phyloP scores from a whole-genome alignment of 1,140 invertebrate genomes.

The Augochlora pura region DNA sequence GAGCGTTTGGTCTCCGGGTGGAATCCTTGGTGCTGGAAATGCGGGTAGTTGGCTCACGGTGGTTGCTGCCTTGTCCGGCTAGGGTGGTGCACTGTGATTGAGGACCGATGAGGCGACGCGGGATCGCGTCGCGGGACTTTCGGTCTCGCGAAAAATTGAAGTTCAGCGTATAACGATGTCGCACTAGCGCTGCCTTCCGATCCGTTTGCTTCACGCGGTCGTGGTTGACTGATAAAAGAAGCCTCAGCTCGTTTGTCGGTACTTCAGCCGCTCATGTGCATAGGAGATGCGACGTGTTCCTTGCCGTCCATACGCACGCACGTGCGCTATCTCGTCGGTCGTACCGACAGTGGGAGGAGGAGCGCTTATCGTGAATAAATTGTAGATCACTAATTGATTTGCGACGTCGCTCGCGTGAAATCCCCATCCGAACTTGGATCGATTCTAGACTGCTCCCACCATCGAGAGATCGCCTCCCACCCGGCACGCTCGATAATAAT shows the following conservation, averaged over 20 bases:
- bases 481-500: neutral
- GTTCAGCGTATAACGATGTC: neutral
- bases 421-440: neutral
- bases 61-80: neutral
- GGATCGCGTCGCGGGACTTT: neutral
- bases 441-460: neutral
- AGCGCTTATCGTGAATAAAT: conserved; percentile 41
- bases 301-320: conserved; percentile 36
- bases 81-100: neutral
- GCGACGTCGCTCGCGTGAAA: neutral
- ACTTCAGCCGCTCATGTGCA: conserved; percentile 34
- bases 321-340: conserved; percentile 49
- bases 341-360: conserved; percentile 41
- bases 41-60: neutral
- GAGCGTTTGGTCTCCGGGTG: neutral
- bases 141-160: neutral
- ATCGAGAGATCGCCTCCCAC: neutral
- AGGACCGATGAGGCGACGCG: conserved; percentile 33
- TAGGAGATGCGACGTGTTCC: conserved; percentile 9
- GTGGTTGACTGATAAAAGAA: conserved; percentile 77
- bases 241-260: conserved; percentile 43
- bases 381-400: conserved; percentile 30
- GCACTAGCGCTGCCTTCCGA: conserved; percentile 19
- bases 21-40: neutral
- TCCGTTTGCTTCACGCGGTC: conserved; percentile 71